Evolutionary conservation across 2,797 vertebrate species (phyloP), one percentile per base, ranked within the genome.

Genomic region (Xenentodon cancila): DNA sequence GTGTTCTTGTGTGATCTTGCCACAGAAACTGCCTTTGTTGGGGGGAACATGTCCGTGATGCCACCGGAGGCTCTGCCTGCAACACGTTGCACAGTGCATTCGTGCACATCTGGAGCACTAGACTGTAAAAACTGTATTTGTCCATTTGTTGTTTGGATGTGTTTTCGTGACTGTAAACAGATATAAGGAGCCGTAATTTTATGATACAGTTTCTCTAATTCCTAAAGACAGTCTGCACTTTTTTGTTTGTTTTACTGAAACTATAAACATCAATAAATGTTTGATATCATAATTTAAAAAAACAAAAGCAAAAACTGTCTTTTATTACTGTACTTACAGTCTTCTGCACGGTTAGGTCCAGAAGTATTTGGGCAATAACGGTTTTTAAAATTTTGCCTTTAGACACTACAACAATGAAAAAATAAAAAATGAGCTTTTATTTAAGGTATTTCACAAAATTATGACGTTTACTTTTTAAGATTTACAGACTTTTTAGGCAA

Each of bases 91-190:
- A 89, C 83, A 84, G 84, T 87, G 85, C 74, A 69, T 67, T 82
- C 53, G 73, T 47, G 63, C 86, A 88, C 78, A 80, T 81, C 84
- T 92, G 91, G 91, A 92, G 90, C 91, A 91, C 92, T 80, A 81
- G 64, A 91, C 92, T 93, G 92, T 92, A 92, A 91, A 92, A 54
- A 44, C 76, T 76, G 76, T 81, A 77, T 86, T 83, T 62, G 56
- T 68, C 56, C 22, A 57, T 59, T 45, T 20, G 11, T 54, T 54
- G 44, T 75, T 66, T 74, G 56, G 40, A 42, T 42, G 21, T 66
- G 18, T 77, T 22, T 68, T 37, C 57, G 64, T 80, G 53, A 67
- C 42, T 83, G 67, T 81, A 73, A 71, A 72, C 70, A 65, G 7
- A 64, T 11, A 46, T 8, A 3, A 46, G 20, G 5, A 21, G 45